These are phyloP conservation scores for Ganaspis sp. DNA, from an alignment of 1,140 invertebrate species.

Conservation along the genomic window DNA sequence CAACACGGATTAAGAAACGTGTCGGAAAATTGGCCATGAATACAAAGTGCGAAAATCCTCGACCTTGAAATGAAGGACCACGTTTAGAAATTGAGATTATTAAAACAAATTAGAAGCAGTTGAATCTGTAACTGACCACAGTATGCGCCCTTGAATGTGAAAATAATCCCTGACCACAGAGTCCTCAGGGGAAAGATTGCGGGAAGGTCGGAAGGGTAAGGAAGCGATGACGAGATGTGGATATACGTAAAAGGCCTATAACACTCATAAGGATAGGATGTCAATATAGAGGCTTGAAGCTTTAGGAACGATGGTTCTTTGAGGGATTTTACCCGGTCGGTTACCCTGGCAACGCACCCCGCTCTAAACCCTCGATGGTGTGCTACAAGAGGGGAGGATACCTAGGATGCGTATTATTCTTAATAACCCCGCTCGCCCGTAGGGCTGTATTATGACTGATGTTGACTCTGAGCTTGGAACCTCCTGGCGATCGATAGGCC, in stretches of 20 bases:
- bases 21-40: no score
- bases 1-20: no score
- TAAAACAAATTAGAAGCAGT: neutral
- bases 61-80: neutral
- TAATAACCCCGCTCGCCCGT: slow-evolving; percentile 74
- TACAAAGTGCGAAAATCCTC: neutral
- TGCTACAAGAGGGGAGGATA: slow-evolving; percentile 57
- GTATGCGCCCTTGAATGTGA: neutral
- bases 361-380: slow-evolving; percentile 58
- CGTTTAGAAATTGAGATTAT: neutral
- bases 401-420: slow-evolving; percentile 77
- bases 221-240: slow-evolving; percentile 1
- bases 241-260: slow-evolving; percentile 42
- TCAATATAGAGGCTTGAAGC: slow-evolving; percentile 64
- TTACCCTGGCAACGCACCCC: slow-evolving; percentile 73
- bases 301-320: slow-evolving; percentile 67
- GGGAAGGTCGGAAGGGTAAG: neutral
- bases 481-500: slow-evolving; percentile 72
- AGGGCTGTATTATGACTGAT: slow-evolving; percentile 76
- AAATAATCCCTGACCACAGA: slow-evolving; percentile 13
- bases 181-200: neutral
- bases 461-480: slow-evolving; percentile 73
- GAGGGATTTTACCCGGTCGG: slow-evolving; percentile 75
- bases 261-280: slow-evolving; percentile 64
- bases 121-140: slow-evolving; percentile 6